Conservation (phyloP, 2,113 vertebrate genomes). For the Lonchura striata region DNA sequence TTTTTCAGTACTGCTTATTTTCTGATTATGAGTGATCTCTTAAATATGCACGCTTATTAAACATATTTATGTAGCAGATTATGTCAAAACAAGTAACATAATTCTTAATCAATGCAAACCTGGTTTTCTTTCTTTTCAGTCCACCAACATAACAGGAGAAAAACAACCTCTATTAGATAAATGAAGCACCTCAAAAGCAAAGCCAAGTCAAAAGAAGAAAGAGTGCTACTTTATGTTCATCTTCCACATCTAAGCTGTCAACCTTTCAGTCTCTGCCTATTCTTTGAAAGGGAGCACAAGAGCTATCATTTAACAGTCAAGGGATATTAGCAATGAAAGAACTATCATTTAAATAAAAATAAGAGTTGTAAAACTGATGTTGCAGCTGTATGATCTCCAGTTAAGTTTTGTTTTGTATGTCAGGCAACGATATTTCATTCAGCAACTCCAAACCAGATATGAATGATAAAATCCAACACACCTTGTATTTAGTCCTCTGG, state of each 20-base stretch:
- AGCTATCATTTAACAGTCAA: constrained; percentile 28
- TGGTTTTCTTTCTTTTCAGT: background rate
- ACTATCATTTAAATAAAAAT: constrained; percentile 22
- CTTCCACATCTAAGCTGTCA: background rate
- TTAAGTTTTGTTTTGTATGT: background rate
- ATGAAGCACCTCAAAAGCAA: background rate
- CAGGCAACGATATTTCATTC: background rate
- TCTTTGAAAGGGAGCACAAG: background rate
- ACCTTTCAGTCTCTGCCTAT: background rate
- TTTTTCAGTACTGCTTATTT: background rate
- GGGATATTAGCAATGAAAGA: constrained; percentile 4
- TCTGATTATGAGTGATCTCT: background rate
- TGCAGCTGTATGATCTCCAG: background rate
- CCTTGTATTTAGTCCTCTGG: background rate
- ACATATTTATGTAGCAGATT: background rate
- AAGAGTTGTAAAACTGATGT: background rate
- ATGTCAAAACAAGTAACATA: background rate
- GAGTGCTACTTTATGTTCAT: background rate
- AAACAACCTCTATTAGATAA: background rate
- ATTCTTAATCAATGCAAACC: background rate
- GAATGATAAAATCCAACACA: background rate
- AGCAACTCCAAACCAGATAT: background rate
- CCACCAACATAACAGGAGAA: background rate
- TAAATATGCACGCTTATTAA: background rate
- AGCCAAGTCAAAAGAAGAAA: constrained; percentile 14